A percentile compares a stretch with the other conserved stretches of the same genome.
phyloP scores from a whole-genome alignment of 2,113 vertebrate species.

The Oryzias melastigma region DNA sequence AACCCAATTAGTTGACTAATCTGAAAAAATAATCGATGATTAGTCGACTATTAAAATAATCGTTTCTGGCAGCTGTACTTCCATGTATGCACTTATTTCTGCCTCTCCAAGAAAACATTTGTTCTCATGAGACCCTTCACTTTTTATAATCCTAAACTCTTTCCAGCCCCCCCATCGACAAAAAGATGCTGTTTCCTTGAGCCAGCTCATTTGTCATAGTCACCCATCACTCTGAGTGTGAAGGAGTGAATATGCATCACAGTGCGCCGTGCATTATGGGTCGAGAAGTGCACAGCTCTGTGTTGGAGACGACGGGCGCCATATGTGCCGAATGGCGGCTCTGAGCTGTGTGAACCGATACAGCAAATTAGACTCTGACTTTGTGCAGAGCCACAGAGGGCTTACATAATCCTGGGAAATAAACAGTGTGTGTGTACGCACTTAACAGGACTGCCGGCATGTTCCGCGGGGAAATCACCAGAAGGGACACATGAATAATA shows the following conservation, averaged over 20 bases:
- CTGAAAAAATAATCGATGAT: too few species aligned
- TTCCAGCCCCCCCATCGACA: slow-evolving; percentile 25
- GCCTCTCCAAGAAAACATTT: not conserved
- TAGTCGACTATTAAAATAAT: too few species aligned
- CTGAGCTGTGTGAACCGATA: slow-evolving; percentile 52
- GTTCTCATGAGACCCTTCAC: not conserved
- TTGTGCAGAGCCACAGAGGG: slow-evolving; percentile 55
- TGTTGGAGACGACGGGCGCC: slow-evolving; percentile 47
- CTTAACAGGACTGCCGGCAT: slow-evolving; percentile 54
- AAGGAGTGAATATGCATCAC: slow-evolving; percentile 68
- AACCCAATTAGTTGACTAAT: too few species aligned
- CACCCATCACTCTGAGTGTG: slow-evolving; percentile 54
- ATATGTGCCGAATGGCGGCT: slow-evolving; percentile 36
- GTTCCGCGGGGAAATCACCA: slow-evolving; percentile 72
- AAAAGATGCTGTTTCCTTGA: slow-evolving; percentile 40
- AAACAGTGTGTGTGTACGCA: slow-evolving; percentile 71
- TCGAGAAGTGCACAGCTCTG: slow-evolving; percentile 35
- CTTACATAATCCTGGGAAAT: slow-evolving; percentile 64
- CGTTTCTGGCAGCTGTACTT: too few species aligned
- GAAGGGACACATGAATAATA: slow-evolving; percentile 70
- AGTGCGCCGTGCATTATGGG: slow-evolving; percentile 40
- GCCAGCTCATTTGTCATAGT: slow-evolving; percentile 70
- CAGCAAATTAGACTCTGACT: slow-evolving; percentile 66
- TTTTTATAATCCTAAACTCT: slow-evolving; percentile 9
- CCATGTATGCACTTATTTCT: not conserved